A percentile compares a stretch with the other conserved stretches of the same genome.
phyloP scores from a whole-genome alignment of 1,140 invertebrate genomes.

The Paramacrobiotus metropolitanus region DNA sequence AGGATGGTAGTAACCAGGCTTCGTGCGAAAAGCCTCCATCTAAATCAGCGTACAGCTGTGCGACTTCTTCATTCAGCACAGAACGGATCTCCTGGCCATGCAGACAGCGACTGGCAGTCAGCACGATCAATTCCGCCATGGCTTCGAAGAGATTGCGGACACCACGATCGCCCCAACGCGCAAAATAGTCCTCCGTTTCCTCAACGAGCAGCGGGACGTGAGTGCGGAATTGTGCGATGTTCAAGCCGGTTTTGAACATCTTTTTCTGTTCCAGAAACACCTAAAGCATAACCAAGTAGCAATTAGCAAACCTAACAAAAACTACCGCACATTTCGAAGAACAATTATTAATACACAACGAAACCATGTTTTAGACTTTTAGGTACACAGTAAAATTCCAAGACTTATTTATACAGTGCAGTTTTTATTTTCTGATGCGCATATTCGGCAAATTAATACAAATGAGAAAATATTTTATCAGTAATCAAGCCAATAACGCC shows the following conservation, averaged over 20 bases:
- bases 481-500: no score
- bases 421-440: no score
- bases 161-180: slow-evolving; percentile 16
- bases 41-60: slow-evolving; percentile 17
- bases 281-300: slow-evolving; percentile 15
- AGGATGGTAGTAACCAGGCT: slow-evolving; percentile 19
- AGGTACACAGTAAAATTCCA: no score
- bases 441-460: no score
- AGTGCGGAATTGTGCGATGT: slow-evolving; percentile 15
- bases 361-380: no score
- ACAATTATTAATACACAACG: no score
- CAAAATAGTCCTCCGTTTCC: slow-evolving; percentile 17
- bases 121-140: slow-evolving; percentile 18
- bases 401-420: no score
- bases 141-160: slow-evolving; percentile 17
- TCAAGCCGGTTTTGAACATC: slow-evolving; percentile 19
- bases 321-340: no score
- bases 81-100: slow-evolving; percentile 17
- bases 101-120: slow-evolving; percentile 18
- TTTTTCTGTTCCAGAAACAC: slow-evolving; percentile 21
- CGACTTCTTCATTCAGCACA: slow-evolving; percentile 16
- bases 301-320: no score
- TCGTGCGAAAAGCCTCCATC: slow-evolving; percentile 17
- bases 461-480: no score
- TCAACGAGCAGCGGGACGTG: slow-evolving; percentile 17